Percentiles rank a stretch among this genome's conserved stretches.
Conservation (phyloP, 2,797 vertebrate species). For the Rhynchotus rufescens region DNA sequence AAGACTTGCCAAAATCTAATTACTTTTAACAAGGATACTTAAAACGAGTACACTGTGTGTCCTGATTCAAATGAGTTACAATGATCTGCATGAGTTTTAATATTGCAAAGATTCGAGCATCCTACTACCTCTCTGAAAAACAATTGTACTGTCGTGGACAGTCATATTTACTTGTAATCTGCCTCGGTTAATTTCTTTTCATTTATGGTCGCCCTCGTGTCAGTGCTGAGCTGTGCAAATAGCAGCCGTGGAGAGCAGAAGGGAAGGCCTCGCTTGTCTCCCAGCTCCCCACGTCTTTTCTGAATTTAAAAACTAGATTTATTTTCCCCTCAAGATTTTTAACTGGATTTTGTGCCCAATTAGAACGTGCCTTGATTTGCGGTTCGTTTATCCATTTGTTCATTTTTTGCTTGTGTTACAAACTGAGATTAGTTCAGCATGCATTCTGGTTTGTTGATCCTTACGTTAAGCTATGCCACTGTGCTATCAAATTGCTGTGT, state of each 20-base stretch:
- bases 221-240: neutral
- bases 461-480: neutral
- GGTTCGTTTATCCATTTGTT: neutral
- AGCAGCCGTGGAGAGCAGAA: neutral
- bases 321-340: neutral
- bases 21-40: slow-evolving; percentile 40
- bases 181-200: neutral
- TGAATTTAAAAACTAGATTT: neutral
- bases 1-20: slow-evolving; percentile 46
- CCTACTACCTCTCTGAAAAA: slow-evolving; percentile 13
- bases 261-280: neutral
- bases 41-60: neutral
- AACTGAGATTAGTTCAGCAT: neutral
- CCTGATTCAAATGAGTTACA: slow-evolving; percentile 54
- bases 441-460: neutral
- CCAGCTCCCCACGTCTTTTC: neutral
- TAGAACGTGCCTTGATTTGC: neutral
- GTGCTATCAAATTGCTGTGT: neutral
- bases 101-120: slow-evolving; percentile 18
- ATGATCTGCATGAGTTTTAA: slow-evolving; percentile 18
- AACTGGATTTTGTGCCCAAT: neutral
- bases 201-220: neutral
- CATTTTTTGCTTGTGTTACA: neutral
- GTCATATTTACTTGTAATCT: neutral
- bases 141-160: neutral